Percentiles rank a stretch among this genome's conserved stretches.
These are phyloP conservation scores for Trichonephila clavata DNA, from an alignment of 1,140 invertebrate genomes.

Conservation along the genomic window DNA sequence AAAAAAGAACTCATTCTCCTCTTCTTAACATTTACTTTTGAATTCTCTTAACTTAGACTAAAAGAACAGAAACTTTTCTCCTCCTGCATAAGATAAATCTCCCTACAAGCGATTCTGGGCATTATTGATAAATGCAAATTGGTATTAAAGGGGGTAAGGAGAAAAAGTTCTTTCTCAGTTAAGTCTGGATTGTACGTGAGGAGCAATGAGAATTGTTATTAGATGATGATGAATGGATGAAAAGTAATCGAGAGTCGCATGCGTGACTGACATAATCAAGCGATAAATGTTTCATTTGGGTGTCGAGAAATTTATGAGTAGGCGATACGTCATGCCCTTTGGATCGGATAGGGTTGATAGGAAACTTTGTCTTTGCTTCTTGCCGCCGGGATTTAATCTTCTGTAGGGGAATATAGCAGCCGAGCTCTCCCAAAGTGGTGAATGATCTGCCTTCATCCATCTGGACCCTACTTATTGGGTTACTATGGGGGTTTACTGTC, in stretches of 20 bases:
- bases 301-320: background rate
- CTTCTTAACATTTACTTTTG: background rate
- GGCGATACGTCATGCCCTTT: background rate
- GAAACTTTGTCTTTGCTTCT: too few species aligned
- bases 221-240: background rate
- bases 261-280: background rate
- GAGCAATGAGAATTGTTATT: background rate
- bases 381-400: too few species aligned
- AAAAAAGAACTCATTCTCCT: background rate
- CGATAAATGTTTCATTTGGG: background rate
- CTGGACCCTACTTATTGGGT: too few species aligned
- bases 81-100: too few species aligned
- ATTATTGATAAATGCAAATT: constrained; percentile 27
- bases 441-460: too few species aligned
- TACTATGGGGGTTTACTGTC: too few species aligned
- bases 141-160: background rate
- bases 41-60: background rate
- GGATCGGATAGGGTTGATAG: background rate
- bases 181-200: background rate
- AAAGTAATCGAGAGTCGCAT: background rate
- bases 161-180: background rate
- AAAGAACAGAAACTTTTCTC: background rate
- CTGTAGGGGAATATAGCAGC: too few species aligned
- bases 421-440: too few species aligned
- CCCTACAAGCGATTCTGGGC: background rate